A percentile compares a stretch with the other conserved stretches of the same genome.
phyloP scores from a whole-genome alignment of 92 coral and sea anemone genomes.

The Chrysogorgia sp. region DNA sequence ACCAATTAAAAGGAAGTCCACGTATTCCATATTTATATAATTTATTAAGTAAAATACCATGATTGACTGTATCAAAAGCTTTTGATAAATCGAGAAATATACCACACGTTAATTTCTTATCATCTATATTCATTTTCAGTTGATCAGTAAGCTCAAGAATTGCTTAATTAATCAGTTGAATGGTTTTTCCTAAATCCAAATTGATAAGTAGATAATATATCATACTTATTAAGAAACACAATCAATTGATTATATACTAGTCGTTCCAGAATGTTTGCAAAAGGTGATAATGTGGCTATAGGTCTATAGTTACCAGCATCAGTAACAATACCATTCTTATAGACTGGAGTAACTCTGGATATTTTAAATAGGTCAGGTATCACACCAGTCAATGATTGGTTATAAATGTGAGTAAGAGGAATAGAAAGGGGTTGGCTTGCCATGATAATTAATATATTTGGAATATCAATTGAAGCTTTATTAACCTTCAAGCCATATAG shows the following conservation, averaged over 20 bases:
- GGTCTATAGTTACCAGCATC: constrained; percentile 63
- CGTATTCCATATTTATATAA: constrained; percentile 56
- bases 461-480: constrained; percentile 27
- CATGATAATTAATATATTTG: constrained; percentile 47
- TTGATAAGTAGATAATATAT: constrained; percentile 48
- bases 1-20: constrained; percentile 54
- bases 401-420: constrained; percentile 59
- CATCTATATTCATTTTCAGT: constrained; percentile 49
- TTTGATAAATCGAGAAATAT: constrained; percentile 60
- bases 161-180: constrained; percentile 52
- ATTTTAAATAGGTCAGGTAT: constrained; percentile 64
- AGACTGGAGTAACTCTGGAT: constrained; percentile 57
- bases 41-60: constrained; percentile 52
- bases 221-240: not conserved
- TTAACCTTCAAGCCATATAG: no score
- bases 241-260: constrained; percentile 3
- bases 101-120: constrained; percentile 56
- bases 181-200: constrained; percentile 67
- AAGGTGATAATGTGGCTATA: constrained; percentile 11
- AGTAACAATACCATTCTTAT: constrained; percentile 48
- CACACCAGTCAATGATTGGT: constrained; percentile 63
- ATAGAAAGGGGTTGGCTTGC: constrained; percentile 49
- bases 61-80: constrained; percentile 67
- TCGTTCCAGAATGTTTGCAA: constrained; percentile 7
- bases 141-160: constrained; percentile 55